These are phyloP conservation scores for Pristionchus fissidentatus DNA, from an alignment of 2,888 invertebrate genomes.

Conservation along the genomic window DNA sequence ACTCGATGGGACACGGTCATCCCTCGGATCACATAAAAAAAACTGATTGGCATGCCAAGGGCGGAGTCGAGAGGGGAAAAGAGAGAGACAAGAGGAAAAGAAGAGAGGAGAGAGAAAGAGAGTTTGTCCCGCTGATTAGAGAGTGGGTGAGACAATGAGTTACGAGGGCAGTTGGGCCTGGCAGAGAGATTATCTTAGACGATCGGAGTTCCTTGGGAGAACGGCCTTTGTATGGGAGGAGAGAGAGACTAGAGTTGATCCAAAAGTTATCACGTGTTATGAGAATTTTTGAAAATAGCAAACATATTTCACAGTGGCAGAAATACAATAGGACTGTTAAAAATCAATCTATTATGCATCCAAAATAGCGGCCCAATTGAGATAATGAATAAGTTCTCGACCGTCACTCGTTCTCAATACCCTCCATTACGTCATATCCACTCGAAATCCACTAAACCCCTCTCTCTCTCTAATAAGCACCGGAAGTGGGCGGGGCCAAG, in stretches of 20 bases:
- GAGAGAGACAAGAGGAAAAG: not conserved
- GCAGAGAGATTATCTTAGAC: not conserved
- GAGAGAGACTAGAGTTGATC: too few species aligned
- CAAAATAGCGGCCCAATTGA: too few species aligned
- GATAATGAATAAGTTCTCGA: not conserved
- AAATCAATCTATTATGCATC: too few species aligned
- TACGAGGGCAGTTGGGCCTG: not conserved
- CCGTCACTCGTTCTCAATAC: too few species aligned
- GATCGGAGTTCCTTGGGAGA: not conserved
- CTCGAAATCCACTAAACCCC: not conserved
- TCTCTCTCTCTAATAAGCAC: not conserved
- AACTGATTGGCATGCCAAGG: too few species aligned
- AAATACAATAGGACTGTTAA: too few species aligned
- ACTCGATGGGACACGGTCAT: too few species aligned
- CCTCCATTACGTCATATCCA: not conserved
- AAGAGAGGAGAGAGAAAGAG: slow-evolving; percentile 7
- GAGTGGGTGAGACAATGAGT: not conserved
- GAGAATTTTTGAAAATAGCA: too few species aligned
- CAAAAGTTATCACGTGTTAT: too few species aligned
- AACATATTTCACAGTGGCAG: too few species aligned
- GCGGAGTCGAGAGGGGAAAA: too few species aligned
- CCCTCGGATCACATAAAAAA: not conserved
- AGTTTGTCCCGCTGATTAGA: not conserved
- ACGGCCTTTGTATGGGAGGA: too few species aligned
- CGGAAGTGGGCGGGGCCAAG: not conserved